These are phyloP conservation scores for Ibidorhyncha struthersii DNA, from an alignment of 2,113 vertebrate species.

Conservation along the genomic window DNA sequence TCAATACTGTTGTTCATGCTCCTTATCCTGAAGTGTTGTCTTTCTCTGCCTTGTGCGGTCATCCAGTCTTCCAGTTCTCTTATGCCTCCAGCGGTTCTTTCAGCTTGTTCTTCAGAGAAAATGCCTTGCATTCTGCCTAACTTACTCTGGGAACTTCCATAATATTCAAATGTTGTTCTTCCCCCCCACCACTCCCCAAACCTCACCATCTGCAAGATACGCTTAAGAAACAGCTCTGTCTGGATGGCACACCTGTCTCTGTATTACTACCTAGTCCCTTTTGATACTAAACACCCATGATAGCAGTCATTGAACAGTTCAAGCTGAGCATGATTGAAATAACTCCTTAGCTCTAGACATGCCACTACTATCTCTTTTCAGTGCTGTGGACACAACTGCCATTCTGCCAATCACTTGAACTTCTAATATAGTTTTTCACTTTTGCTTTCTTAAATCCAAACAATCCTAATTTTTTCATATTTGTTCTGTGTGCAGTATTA, in stretches of 20 bases:
- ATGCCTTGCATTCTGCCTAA: background rate
- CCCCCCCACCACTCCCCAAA: accelerated
- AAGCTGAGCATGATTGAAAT: background rate
- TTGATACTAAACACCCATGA: background rate
- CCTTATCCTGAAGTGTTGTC: background rate
- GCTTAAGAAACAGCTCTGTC: background rate
- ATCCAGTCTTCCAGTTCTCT: background rate
- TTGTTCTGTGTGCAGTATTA: background rate
- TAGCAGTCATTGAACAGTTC: background rate
- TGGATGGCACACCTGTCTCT: background rate
- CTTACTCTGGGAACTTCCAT: background rate
- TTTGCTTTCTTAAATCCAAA: background rate
- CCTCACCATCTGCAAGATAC: background rate
- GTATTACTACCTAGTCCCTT: background rate
- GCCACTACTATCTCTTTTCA: background rate
- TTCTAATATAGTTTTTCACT: background rate
- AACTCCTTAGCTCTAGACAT: background rate
- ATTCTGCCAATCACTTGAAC: background rate
- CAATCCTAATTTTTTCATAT: background rate
- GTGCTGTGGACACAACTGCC: background rate
- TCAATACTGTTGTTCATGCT: background rate
- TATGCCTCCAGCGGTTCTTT: background rate
- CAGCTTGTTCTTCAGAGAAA: background rate
- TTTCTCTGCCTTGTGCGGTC: background rate
- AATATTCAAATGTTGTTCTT: background rate